Percentiles rank a stretch among this genome's conserved stretches.
Evolutionary conservation across 92 coral and sea anemone genomes (phyloP).

Genomic region (Scolanthus callimorphus): DNA sequence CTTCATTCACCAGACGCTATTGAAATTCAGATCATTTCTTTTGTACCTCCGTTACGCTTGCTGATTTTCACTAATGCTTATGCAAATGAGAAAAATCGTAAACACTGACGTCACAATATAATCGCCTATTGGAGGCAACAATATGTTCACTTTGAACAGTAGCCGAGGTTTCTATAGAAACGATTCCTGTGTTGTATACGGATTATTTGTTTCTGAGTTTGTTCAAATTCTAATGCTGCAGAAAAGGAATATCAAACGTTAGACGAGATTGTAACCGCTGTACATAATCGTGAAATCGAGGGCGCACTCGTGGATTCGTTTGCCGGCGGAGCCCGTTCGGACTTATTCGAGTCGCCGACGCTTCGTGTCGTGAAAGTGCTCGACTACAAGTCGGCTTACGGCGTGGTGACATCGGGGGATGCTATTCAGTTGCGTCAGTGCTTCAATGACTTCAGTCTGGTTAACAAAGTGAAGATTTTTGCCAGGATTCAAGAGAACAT

Average conservation of each 20-base stretch:
- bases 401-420: slow-evolving; percentile 46
- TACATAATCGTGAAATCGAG: slow-evolving; percentile 26
- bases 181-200: too few species aligned
- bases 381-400: slow-evolving; percentile 66
- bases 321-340: slow-evolving; percentile 50
- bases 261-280: slow-evolving; percentile 36
- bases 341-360: slow-evolving; percentile 40
- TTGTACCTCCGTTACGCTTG: too few species aligned
- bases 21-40: too few species aligned
- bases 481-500: slow-evolving; percentile 27
- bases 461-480: slow-evolving; percentile 29
- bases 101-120: too few species aligned
- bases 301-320: slow-evolving; percentile 60
- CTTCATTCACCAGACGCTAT: too few species aligned
- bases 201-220: too few species aligned
- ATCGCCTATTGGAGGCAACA: too few species aligned
- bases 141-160: too few species aligned
- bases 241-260: slow-evolving; percentile 33
- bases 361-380: slow-evolving; percentile 33
- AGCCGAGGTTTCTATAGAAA: too few species aligned
- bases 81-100: too few species aligned
- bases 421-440: slow-evolving; percentile 43
- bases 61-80: too few species aligned
- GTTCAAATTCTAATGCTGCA: too few species aligned
- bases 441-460: slow-evolving; percentile 22